These are phyloP conservation scores for Araneus ventricosus DNA, from an alignment of 1,140 invertebrate genomes.

Conservation along the genomic window DNA sequence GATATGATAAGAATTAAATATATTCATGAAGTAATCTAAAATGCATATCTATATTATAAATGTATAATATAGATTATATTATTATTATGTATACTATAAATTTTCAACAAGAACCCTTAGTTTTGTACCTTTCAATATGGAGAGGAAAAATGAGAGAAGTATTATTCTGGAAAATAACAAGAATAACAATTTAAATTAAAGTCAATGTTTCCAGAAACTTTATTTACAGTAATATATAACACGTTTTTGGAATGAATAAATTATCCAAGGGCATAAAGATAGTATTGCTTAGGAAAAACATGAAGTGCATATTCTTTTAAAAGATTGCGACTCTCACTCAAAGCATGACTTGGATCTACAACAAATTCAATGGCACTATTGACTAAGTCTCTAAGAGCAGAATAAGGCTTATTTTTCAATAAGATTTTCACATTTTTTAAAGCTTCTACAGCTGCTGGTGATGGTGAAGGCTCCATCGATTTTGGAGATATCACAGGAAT, in stretches of 20 bases:
- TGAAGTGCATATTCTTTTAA: slow-evolving; percentile 46
- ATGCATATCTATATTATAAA: no score
- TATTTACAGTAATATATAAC: no score
- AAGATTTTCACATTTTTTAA: slow-evolving; percentile 39
- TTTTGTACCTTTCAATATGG: no score
- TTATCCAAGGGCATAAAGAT: slow-evolving; percentile 49
- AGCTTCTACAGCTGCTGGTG: not conserved
- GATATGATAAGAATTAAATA: no score
- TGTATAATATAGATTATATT: no score
- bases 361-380: slow-evolving; percentile 44
- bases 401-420: slow-evolving; percentile 48
- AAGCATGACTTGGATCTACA: slow-evolving; percentile 9
- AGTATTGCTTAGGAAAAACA: slow-evolving; percentile 59
- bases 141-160: no score
- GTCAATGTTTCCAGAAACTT: no score
- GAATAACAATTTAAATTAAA: no score
- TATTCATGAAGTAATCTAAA: no score
- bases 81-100: no score
- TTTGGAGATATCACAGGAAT: not conserved
- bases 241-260: not conserved
- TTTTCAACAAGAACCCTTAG: no score
- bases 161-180: no score
- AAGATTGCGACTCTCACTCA: slow-evolving; percentile 23
- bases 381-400: slow-evolving; percentile 45
- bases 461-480: slow-evolving; percentile 10